Evolutionary conservation across 2,113 vertebrate species (phyloP).

Genomic region (Engraulis encrasicolus): DNA sequence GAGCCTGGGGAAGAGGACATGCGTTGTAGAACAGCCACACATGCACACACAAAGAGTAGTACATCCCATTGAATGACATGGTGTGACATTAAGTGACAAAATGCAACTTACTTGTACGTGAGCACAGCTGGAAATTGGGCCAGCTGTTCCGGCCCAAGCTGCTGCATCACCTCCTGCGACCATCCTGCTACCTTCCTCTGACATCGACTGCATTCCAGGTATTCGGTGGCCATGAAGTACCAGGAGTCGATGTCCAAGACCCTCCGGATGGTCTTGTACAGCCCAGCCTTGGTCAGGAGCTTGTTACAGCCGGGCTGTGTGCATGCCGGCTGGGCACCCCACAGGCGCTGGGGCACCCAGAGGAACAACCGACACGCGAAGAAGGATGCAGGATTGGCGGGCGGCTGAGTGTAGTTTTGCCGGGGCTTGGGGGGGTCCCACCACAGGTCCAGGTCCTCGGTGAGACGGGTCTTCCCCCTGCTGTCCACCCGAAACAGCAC

Average conservation of each 20-base stretch:
- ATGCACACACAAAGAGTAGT: too few species aligned
- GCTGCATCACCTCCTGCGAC: conserved; percentile 7
- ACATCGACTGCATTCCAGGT: conserved; percentile 20
- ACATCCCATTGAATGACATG: too few species aligned
- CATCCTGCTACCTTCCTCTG: not conserved
- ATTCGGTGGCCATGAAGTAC: conserved; percentile 30
- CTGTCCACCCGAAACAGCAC: conserved; percentile 6
- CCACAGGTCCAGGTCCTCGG: conserved; percentile 19
- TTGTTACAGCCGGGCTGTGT: not conserved
- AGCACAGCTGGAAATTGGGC: not conserved
- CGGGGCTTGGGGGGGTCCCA: conserved; percentile 22
- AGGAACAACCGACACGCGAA: conserved; percentile 21
- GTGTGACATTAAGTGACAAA: too few species aligned
- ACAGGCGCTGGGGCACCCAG: conserved; percentile 5
- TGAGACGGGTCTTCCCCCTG: too few species aligned
- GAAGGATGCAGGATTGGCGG: conserved; percentile 2
- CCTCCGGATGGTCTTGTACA: conserved; percentile 36
- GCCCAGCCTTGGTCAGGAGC: not conserved
- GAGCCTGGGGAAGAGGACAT: too few species aligned
- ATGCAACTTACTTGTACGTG: not conserved
- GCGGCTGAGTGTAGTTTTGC: conserved; percentile 14
- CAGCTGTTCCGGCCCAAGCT: not conserved
- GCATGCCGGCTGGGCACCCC: not conserved
- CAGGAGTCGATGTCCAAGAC: conserved; percentile 24
- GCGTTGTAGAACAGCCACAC: too few species aligned